Percentiles rank a stretch among this genome's conserved stretches.
phyloP scores from a whole-genome alignment of 1,140 invertebrate species.

The Hirudo medicinalis region DNA sequence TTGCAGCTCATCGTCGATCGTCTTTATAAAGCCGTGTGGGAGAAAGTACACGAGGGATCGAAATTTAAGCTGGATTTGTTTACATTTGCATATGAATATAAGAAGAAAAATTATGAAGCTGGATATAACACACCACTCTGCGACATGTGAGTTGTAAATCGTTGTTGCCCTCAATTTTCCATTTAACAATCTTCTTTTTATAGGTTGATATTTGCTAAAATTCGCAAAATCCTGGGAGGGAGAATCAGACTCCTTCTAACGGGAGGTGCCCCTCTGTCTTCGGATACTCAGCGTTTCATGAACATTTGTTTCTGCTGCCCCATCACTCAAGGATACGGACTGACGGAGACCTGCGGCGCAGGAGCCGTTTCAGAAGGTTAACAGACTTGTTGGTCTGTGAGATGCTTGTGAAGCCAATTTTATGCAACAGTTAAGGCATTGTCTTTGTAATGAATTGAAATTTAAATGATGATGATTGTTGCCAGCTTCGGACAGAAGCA shows the following conservation, averaged over 20 bases:
- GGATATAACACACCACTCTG: slow-evolving; percentile 42
- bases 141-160: slow-evolving; percentile 43
- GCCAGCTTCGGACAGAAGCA: slow-evolving; percentile 50
- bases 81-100: slow-evolving; percentile 81
- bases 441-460: neutral
- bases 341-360: slow-evolving; percentile 89
- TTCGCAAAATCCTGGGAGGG: slow-evolving; percentile 69
- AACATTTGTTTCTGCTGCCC: slow-evolving; percentile 79
- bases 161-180: neutral
- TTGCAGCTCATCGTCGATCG: slow-evolving; percentile 78
- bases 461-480: neutral
- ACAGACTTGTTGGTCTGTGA: slow-evolving; percentile 29
- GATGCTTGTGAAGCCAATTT: too few relatives aligned
- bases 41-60: slow-evolving; percentile 67
- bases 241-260: slow-evolving; percentile 67
- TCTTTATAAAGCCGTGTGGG: slow-evolving; percentile 84
- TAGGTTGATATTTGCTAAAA: slow-evolving; percentile 61
- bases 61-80: slow-evolving; percentile 60
- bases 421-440: neutral
- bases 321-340: slow-evolving; percentile 85
- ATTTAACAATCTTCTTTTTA: slow-evolving; percentile 28
- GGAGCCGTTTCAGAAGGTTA: slow-evolving; percentile 71
- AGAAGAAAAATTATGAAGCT: slow-evolving; percentile 50
- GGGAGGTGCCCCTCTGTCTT: slow-evolving; percentile 86
- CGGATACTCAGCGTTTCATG: slow-evolving; percentile 87